A percentile compares a stretch with the other conserved stretches of the same genome.
Conservation (phyloP, 2,888 invertebrate species). For the Drosophila peninsularis region DNA sequence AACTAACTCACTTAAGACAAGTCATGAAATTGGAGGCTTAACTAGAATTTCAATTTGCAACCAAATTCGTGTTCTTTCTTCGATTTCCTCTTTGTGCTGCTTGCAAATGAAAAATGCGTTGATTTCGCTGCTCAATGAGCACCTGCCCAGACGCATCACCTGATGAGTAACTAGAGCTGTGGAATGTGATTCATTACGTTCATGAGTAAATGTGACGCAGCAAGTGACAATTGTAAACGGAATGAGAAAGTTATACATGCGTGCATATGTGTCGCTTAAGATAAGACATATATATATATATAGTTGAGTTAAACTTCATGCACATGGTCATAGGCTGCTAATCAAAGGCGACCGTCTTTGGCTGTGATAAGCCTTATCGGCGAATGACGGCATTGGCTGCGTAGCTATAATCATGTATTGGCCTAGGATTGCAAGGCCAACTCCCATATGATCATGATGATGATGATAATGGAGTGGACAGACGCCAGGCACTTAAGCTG, state of each 20-base stretch:
- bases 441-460: constrained; percentile 2
- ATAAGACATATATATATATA: neutral
- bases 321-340: constrained; percentile 1
- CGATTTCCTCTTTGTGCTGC: too few relatives aligned
- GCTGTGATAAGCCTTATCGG: constrained; percentile 45
- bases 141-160: neutral
- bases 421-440: constrained; percentile 19
- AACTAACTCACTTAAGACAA: too few relatives aligned
- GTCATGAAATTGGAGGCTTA: too few relatives aligned
- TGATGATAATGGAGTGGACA: constrained; percentile 41
- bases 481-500: constrained; percentile 63
- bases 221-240: neutral
- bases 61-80: too few relatives aligned
- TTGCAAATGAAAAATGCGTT: too few relatives aligned
- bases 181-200: constrained; percentile 24
- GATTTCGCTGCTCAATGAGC: neutral
- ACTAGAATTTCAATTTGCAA: too few relatives aligned
- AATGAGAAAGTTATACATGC: neutral
- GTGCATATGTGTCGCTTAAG: neutral
- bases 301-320: neutral
- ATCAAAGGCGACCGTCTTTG: neutral
- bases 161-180: constrained; percentile 6
- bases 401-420: constrained; percentile 4
- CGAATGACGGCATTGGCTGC: constrained; percentile 19
- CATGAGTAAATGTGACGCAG: neutral